Percentiles rank a stretch among this genome's conserved stretches.
Evolutionary conservation across 2,113 vertebrate species (phyloP).

Genomic region (Phaethon lepturus): DNA sequence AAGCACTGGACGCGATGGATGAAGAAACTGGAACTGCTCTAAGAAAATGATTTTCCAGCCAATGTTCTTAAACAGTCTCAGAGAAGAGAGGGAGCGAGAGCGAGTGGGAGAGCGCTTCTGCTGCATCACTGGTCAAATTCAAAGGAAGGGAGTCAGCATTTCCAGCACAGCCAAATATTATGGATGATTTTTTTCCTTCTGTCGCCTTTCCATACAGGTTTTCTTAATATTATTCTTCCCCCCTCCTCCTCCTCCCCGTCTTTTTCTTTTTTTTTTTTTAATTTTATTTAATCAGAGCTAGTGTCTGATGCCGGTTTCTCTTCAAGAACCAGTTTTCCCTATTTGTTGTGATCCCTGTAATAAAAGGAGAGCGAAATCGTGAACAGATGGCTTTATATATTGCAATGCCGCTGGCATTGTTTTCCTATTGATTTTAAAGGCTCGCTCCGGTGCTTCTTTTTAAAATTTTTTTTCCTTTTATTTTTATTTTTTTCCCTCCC

Average conservation of each 20-base stretch:
- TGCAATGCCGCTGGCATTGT: conserved; percentile 17
- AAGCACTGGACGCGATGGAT: conserved; percentile 48
- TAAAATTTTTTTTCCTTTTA: not conserved
- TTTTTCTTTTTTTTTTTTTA: not conserved
- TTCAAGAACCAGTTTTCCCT: not conserved
- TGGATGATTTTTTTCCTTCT: conserved; percentile 61
- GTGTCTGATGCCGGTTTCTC: conserved; percentile 7
- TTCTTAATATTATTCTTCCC: conserved; percentile 39
- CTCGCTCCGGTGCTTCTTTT: not conserved
- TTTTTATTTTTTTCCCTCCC: not conserved
- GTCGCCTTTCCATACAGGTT: conserved; percentile 18
- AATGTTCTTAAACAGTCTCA: conserved; percentile 48
- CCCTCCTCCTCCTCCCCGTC: not conserved
- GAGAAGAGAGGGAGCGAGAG: conserved; percentile 38
- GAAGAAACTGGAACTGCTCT: conserved; percentile 49
- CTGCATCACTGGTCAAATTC: conserved; percentile 62
- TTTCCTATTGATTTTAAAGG: conserved; percentile 30
- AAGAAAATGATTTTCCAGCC: conserved; percentile 26
- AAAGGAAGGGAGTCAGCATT: conserved; percentile 52
- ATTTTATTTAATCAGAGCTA: not conserved
- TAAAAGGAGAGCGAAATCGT: conserved; percentile 14
- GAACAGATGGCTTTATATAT: conserved; percentile 40
- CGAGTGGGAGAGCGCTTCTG: conserved; percentile 39
- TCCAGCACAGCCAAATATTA: conserved; percentile 38
- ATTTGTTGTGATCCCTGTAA: conserved; percentile 12